These are phyloP conservation scores for Trachelus tabidus DNA, from an alignment of 2,888 invertebrate genomes.

Conservation along the genomic window DNA sequence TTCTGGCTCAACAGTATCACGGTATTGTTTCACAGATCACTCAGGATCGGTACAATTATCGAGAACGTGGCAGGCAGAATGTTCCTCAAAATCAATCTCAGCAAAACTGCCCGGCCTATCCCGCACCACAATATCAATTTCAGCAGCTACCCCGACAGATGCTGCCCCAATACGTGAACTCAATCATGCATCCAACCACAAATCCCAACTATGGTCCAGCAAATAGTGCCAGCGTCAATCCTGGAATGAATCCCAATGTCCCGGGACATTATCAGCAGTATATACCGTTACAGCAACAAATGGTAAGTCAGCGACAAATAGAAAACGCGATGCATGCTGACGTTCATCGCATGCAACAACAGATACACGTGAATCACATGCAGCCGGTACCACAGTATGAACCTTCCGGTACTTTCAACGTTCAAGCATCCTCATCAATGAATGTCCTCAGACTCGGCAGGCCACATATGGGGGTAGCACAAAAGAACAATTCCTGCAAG, in stretches of 20 bases:
- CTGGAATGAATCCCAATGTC: conserved; percentile 36
- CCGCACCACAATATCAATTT: conserved; percentile 46
- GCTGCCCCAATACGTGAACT: conserved; percentile 49
- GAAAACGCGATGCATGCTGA: conserved; percentile 46
- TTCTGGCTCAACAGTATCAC: conserved; percentile 37
- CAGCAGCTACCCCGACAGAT: conserved; percentile 49
- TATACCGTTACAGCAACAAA: conserved; percentile 33
- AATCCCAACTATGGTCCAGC: conserved; percentile 9
- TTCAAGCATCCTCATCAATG: conserved; percentile 27
- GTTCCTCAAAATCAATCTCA: conserved; percentile 41
- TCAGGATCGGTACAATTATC: conserved; percentile 40
- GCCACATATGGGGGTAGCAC: conserved; percentile 43
- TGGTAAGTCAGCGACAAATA: conserved; percentile 24
- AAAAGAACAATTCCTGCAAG: conserved; percentile 43
- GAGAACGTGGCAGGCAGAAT: conserved; percentile 36
- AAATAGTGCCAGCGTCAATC: conserved; percentile 23
- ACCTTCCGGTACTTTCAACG: conserved; percentile 20
- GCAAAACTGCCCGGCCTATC: conserved; percentile 47
- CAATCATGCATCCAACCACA: conserved; percentile 45
- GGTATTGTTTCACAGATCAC: conserved; percentile 36
- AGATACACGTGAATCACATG: conserved; percentile 35
- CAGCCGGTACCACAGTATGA: conserved; percentile 35
- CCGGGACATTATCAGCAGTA: conserved; percentile 29
- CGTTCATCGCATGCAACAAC: conserved; percentile 37
- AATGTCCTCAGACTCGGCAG: conserved; percentile 34